Evolutionary conservation across 2,113 vertebrate genomes (phyloP).

Genomic region (Pseudorhombus dupliciocellatus): DNA sequence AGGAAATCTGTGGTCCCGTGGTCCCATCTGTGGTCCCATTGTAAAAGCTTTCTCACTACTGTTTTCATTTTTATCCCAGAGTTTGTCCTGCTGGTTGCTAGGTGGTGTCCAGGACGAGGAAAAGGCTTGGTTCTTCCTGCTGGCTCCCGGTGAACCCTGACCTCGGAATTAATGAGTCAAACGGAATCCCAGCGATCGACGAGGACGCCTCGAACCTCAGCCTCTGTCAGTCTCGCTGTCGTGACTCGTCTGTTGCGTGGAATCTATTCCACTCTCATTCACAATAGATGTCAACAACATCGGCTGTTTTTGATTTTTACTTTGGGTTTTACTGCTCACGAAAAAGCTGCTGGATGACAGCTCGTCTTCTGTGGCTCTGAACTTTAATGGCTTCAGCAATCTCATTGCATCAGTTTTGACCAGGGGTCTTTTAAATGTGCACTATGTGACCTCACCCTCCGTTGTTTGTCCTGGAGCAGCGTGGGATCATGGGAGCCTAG

Average conservation of each 20-base stretch:
- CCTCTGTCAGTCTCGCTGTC: slow-evolving; percentile 2
- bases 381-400: too few relatives aligned
- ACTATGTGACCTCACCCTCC: too few relatives aligned
- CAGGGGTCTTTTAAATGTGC: too few relatives aligned
- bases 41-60: slow-evolving; percentile 21
- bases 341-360: too few relatives aligned
- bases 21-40: slow-evolving; percentile 21
- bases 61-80: slow-evolving; percentile 15
- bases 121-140: slow-evolving; percentile 78
- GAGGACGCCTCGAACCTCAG: background rate
- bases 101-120: slow-evolving; percentile 74
- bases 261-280: too few relatives aligned
- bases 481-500: too few relatives aligned
- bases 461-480: too few relatives aligned
- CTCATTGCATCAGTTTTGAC: too few relatives aligned
- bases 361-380: too few relatives aligned
- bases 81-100: slow-evolving; percentile 69
- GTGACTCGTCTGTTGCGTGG: background rate
- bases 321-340: too few relatives aligned
- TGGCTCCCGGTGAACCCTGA: slow-evolving; percentile 34
- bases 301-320: too few relatives aligned
- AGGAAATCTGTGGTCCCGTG: slow-evolving; percentile 3
- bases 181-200: slow-evolving; percentile 22
- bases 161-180: slow-evolving; percentile 30
- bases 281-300: too few relatives aligned